A percentile compares a stretch with the other conserved stretches of the same genome.
Conservation (phyloP, 2,797 vertebrate genomes). For the Trichosurus vulpecula region DNA sequence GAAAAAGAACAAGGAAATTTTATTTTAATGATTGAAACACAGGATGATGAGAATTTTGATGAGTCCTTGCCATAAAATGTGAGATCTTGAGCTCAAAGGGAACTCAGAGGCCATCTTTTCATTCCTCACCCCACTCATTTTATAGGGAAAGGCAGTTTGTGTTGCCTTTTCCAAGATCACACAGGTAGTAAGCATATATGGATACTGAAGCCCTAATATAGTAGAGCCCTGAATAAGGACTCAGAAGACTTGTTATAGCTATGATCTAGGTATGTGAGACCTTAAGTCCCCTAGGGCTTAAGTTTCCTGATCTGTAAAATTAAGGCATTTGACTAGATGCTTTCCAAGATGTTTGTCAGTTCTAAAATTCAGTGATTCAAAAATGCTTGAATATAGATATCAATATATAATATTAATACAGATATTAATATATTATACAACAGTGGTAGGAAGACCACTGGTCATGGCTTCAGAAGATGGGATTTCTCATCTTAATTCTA, state of each 20-base stretch:
- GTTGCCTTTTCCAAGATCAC: neutral
- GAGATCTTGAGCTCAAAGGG: neutral
- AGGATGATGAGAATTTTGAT: neutral
- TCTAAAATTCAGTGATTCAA: neutral
- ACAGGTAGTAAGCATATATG: neutral
- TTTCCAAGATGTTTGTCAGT: neutral
- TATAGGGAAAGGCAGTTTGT: neutral
- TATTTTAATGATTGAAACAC: neutral
- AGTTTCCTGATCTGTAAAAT: neutral
- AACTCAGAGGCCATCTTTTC: neutral
- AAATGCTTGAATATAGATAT: neutral
- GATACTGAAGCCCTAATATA: neutral
- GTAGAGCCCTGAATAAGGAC: neutral
- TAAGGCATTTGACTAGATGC: neutral
- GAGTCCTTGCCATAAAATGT: neutral
- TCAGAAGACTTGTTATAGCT: neutral
- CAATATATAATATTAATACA: too few species aligned
- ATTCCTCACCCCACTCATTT: too few species aligned
- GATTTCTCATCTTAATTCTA: neutral
- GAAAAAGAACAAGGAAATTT: neutral
- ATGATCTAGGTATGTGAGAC: neutral
- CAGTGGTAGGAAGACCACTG: neutral
- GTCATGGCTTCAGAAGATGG: neutral
- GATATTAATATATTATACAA: too few species aligned
- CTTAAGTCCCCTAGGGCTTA: neutral